A percentile compares a stretch with the other conserved stretches of the same genome.
Conservation (phyloP, 1,140 invertebrate genomes). For the Euwallacea similis region DNA sequence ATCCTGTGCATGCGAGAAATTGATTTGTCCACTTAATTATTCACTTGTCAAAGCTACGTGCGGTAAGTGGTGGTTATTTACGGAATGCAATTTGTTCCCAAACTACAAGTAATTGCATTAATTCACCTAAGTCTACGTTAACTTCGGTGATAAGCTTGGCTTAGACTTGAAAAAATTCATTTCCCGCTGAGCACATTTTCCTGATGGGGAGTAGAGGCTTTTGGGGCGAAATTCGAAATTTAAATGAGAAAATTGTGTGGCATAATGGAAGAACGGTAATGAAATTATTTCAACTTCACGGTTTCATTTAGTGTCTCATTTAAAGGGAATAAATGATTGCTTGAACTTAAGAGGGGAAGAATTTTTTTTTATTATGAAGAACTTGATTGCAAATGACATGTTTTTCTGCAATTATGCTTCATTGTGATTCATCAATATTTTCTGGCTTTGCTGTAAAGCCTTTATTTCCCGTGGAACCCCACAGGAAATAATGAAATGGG, state of each 20-base stretch:
- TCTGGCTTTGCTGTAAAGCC: too few species aligned
- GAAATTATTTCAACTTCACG: neutral
- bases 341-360: too few species aligned
- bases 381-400: too few species aligned
- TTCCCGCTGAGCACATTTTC: neutral
- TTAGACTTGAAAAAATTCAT: neutral
- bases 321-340: neutral
- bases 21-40: constrained; percentile 1
- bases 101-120: neutral
- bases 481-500: too few species aligned
- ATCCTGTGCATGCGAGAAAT: neutral
- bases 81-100: too few species aligned
- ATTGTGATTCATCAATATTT: too few species aligned
- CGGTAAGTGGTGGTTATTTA: too few species aligned
- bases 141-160: neutral
- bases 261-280: constrained; percentile 1
- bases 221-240: neutral
- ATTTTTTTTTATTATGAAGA: too few species aligned
- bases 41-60: neutral
- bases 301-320: neutral
- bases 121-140: neutral
- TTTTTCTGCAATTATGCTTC: too few species aligned
- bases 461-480: too few species aligned
- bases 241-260: neutral
- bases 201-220: neutral